phyloP scores from a whole-genome alignment of 2,113 vertebrate species.

The Petrocephalus zakoni region DNA sequence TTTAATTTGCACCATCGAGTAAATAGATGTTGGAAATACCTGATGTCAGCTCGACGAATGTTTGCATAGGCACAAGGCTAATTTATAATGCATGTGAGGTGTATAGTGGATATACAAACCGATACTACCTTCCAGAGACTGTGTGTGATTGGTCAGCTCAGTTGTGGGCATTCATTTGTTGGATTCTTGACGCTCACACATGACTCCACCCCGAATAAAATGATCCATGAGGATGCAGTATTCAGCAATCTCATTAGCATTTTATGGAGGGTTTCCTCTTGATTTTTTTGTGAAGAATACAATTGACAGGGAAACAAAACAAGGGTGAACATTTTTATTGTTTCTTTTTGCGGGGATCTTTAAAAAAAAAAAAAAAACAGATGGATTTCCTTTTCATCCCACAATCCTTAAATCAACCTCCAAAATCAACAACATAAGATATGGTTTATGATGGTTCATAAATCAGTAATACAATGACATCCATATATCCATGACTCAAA shows the following conservation, averaged over 20 bases:
- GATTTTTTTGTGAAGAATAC: not conserved
- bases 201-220: slow-evolving; percentile 3
- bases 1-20: slow-evolving; percentile 2
- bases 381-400: not conserved
- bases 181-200: not conserved
- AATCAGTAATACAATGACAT: not conserved
- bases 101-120: not conserved
- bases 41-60: not conserved
- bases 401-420: not conserved
- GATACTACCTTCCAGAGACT: no score
- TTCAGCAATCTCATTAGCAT: not conserved
- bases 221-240: not conserved
- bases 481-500: not conserved
- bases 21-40: slow-evolving; percentile 5
- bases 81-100: not conserved
- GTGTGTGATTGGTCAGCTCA: not conserved
- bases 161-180: not conserved
- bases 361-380: not conserved
- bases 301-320: not conserved
- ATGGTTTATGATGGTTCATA: not conserved
- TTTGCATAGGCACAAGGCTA: not conserved
- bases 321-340: slow-evolving; percentile 7
- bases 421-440: not conserved
- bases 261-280: not conserved
- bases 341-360: not conserved